Base-by-base conservation (phyloP, 2,113 vertebrate genomes). In the Strigops habroptila region DNA sequence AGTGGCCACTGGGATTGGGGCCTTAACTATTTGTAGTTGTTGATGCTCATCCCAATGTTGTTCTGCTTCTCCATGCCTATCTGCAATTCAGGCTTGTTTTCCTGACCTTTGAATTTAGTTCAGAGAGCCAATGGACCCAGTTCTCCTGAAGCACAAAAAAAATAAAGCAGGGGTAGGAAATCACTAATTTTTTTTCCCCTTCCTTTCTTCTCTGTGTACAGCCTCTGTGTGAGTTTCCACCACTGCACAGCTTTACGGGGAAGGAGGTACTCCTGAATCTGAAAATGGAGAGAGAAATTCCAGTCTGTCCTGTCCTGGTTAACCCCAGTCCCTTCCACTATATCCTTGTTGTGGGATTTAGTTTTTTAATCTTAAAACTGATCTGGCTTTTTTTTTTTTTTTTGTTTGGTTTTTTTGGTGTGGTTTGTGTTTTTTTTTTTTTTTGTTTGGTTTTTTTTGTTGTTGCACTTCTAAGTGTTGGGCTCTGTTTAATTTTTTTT, bases 21-120 rank as follows among this genome's bases (percentile, higher is more conserved):
- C 79, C 3, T 6, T 67, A 74, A 76, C 77, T 74, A 0, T 70
- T 60, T 37, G 68, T 63, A 25, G 57, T 22, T 22, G 2, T 39
- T 96, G 94, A 91, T 10, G 17, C 87, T 82, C 25, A 19, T 96
- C 94, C 95, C 51, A 37, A 1, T 88, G 44, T 68, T 75, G 33
- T 85, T 82, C 53, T 95, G 76, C 75, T 78, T n/a, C 18, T 93
- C 64, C 9, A 2, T 80, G n/a, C 71, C 97, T 86, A 94, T 96
- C 83, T 95, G 90, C 88, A 82, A 13, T 93, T 96, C 65, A 48
- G 33, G 81, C 78, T 92, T 87, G 52, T 76, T 92, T 76, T 73
- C 63, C 31, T 91, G 71, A 90, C 70, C 71, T 97, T 95, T 87
- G 76, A 87, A 92, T 91, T 81, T 82, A 89, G 57, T 93, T 82